These are phyloP conservation scores for Lacerta bilineata DNA, from an alignment of 2,797 vertebrate genomes.

Conservation along the genomic window DNA sequence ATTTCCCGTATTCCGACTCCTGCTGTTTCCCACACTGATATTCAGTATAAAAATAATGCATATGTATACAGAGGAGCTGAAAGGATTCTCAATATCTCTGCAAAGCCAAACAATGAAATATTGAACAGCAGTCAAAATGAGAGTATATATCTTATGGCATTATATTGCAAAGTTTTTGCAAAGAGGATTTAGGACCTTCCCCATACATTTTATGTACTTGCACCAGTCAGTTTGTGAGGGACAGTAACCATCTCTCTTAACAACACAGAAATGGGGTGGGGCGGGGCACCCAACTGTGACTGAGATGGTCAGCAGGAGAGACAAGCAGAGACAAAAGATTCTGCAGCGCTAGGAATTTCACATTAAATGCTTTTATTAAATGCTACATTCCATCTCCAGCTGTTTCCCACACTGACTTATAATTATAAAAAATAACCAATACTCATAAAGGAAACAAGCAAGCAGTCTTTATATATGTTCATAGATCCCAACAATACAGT, in stretches of 20 bases:
- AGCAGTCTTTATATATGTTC: constrained; percentile 14
- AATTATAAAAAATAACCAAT: constrained; percentile 34
- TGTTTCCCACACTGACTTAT: constrained; percentile 16
- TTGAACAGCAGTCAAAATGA: neutral
- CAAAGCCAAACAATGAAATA: constrained; percentile 4
- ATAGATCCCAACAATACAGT: neutral
- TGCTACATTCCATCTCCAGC: neutral
- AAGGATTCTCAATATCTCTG: neutral
- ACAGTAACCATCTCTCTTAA: neutral
- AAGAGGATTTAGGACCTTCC: neutral
- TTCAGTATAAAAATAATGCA: constrained; percentile 45
- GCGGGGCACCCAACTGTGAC: neutral
- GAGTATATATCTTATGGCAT: neutral
- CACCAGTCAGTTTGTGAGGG: neutral
- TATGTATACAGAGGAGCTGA: neutral
- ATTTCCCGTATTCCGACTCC: neutral
- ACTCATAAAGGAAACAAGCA: constrained; percentile 36
- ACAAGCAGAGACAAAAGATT: neutral
- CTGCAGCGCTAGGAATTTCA: neutral
- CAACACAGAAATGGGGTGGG: neutral
- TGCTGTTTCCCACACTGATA: constrained; percentile 25
- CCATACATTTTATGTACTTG: neutral
- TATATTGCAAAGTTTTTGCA: neutral
- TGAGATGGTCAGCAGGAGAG: neutral
- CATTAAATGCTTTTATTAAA: constrained; percentile 4